A percentile compares a stretch with the other conserved stretches of the same genome.
These are phyloP conservation scores for Bimastos eiseni DNA, from an alignment of 2,888 invertebrate genomes.

Conservation along the genomic window DNA sequence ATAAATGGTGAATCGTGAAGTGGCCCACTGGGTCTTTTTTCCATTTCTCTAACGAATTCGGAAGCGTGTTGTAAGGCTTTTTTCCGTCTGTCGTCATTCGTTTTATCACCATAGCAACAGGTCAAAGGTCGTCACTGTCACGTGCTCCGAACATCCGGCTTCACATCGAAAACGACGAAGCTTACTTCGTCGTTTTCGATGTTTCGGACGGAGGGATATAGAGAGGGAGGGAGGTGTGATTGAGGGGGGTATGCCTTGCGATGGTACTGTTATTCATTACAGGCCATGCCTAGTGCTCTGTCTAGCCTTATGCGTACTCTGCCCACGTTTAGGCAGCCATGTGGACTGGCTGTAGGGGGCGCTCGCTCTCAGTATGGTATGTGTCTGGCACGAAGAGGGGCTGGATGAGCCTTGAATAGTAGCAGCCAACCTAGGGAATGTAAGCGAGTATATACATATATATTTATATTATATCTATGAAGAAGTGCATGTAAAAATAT, in stretches of 20 bases:
- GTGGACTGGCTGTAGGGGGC: neutral
- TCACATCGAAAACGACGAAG: neutral
- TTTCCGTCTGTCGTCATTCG: neutral
- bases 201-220: neutral
- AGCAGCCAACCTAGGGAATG: neutral
- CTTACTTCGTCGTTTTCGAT: too few relatives aligned
- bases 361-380: neutral
- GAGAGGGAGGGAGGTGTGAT: neutral
- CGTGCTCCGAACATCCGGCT: neutral
- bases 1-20: neutral
- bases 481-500: too few relatives aligned
- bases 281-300: neutral
- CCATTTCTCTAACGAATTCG: neutral
- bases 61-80: neutral
- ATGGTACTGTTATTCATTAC: constrained; percentile 13
- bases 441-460: neutral
- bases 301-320: neutral
- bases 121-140: constrained; percentile 2
- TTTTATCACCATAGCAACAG: constrained; percentile 6
- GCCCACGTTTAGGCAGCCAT: neutral
- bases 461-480: too few relatives aligned
- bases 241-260: neutral
- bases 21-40: neutral
- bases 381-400: neutral
- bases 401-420: neutral